phyloP scores from a whole-genome alignment of 2,888 invertebrate species.

The Eutolmus rufibarbis region DNA sequence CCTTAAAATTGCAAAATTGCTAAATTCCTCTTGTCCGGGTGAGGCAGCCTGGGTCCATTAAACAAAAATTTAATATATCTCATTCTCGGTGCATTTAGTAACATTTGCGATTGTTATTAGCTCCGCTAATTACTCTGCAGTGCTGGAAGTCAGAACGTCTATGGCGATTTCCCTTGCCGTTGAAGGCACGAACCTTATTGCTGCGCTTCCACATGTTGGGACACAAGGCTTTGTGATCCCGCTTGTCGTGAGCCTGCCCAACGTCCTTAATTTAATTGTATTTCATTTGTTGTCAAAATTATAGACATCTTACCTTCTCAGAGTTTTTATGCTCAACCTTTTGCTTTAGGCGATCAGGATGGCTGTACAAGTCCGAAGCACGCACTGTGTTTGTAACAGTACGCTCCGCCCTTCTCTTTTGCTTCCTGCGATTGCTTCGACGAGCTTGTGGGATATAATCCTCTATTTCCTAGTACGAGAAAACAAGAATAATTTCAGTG shows the following conservation, averaged over 20 bases:
- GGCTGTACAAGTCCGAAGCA: background rate
- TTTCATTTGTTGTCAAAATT: background rate
- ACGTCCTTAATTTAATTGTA: background rate
- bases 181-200: constrained; percentile 67
- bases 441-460: background rate
- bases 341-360: background rate
- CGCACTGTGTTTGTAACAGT: background rate
- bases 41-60: background rate
- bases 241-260: constrained; percentile 62
- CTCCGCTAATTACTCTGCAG: constrained; percentile 66
- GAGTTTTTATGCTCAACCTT: constrained; percentile 48
- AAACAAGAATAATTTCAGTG: background rate
- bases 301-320: constrained; percentile 56
- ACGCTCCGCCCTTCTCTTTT: background rate
- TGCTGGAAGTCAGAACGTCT: constrained; percentile 66
- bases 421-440: background rate
- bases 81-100: constrained; percentile 53
- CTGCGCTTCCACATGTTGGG: constrained; percentile 66
- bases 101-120: constrained; percentile 71
- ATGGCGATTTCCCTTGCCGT: constrained; percentile 65
- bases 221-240: constrained; percentile 63
- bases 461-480: background rate
- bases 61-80: background rate
- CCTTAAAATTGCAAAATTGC: background rate
- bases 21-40: constrained; percentile 19